A percentile compares a stretch with the other conserved stretches of the same genome.
Evolutionary conservation across 2,888 invertebrate species (phyloP).

Genomic region (Phalangium opilio): DNA sequence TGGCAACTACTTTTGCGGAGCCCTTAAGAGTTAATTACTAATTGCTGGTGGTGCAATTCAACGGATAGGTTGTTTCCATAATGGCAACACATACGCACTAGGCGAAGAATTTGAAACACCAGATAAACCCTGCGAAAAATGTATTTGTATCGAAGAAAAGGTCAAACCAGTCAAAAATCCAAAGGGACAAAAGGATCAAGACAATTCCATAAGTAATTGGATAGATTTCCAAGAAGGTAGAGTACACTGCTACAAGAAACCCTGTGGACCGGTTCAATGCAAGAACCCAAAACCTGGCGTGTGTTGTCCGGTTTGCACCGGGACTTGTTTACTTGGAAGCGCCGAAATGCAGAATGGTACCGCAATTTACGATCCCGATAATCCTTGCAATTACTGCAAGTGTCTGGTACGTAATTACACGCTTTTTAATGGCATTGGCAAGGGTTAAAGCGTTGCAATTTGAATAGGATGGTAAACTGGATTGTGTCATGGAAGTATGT

Average conservation of each 20-base stretch:
- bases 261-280: conserved; percentile 16
- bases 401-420: conserved; percentile 15
- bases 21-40: background rate
- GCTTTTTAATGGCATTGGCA: background rate
- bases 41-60: background rate
- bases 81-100: conserved; percentile 7
- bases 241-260: conserved; percentile 16
- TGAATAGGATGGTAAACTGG: conserved; percentile 14
- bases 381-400: conserved; percentile 17
- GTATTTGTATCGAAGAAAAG: background rate
- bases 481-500: conserved; percentile 13
- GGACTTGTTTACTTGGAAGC: conserved; percentile 14
- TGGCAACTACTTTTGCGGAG: too few species aligned
- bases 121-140: conserved; percentile 11
- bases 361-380: conserved; percentile 15
- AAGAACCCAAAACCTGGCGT: conserved; percentile 8
- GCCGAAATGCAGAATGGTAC: conserved; percentile 12
- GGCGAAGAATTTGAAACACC: conserved; percentile 14
- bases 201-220: background rate
- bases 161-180: background rate
- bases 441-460: background rate
- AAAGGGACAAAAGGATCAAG: too few species aligned
- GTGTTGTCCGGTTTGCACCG: conserved; percentile 19
- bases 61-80: conserved; percentile 11
- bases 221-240: conserved; percentile 17